Evolutionary conservation across 1,140 invertebrate genomes (phyloP), one percentile per base, ranked within the genome.

Genomic region (Hycleus cichorii): DNA sequence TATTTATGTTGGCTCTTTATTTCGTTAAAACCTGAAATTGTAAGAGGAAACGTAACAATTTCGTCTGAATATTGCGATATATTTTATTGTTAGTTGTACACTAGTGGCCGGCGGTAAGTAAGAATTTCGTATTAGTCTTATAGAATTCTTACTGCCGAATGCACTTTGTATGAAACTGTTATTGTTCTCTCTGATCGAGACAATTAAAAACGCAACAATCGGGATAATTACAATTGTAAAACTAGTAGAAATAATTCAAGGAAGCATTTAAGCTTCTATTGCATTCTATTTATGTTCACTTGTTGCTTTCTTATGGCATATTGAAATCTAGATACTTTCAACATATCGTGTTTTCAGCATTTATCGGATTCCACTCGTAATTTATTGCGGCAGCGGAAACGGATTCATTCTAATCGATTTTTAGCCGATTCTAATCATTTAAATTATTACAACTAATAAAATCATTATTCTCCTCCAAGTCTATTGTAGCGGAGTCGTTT

Each of bases 121-220:
- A 51, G 59, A 48, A 60, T 63, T 18, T 63, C 50, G 58, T 60
- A 60, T 60, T 60, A 55, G 55, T 58, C 49, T 51, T 38, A 42
- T 32, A 5, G 55, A 58, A 64, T 60, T 64, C 59, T 64, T 64
- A 64, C 61, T 64, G 62, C 62, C 47, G 56, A 61, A 64, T 64
- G 62, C 62, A 64, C 62, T 64, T 64, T 61, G 58, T 54, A 53
- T 52, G 54, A 57, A 58, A 55, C 43, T 26, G 49, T 57, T 55
- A 64, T 49, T 47, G 25, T 43, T 47, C 12, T 11, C 44, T n/a
- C 11, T 44, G 52, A 46, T 46, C 39, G 18, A 57, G 27, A 49
- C 47, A 32, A 32, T 32, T 32, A 32, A 32, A 7, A 7, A 32
- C 7, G 7, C 7, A 7, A 5, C 7, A 7, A 5, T 5, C 32